Conservation (phyloP, 1,140 invertebrate species). For the Rhopalosiphum padi region DNA sequence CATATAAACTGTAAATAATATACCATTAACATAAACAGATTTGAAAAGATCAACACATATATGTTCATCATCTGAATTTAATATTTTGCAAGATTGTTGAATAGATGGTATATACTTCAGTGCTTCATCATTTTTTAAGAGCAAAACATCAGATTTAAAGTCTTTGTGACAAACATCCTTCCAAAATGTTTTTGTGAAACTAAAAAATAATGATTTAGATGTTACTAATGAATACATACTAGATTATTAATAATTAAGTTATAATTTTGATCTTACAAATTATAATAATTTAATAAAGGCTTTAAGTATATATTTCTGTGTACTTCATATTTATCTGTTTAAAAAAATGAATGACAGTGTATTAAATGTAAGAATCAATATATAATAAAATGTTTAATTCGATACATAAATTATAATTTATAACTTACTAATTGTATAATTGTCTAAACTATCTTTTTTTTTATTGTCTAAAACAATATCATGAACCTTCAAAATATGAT, state of each 20-base stretch:
- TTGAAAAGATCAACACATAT: constrained; percentile 42
- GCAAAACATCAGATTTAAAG: background rate
- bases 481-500: constrained; percentile 17
- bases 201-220: background rate
- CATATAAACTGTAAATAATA: background rate
- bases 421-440: constrained; percentile 17
- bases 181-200: constrained; percentile 36
- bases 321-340: constrained; percentile 22
- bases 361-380: background rate
- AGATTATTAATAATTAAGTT: background rate
- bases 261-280: constrained; percentile 49
- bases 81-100: constrained; percentile 42
- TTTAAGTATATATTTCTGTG: background rate
- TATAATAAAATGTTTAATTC: background rate
- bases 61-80: background rate
- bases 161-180: background rate
- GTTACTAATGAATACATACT: background rate
- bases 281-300: constrained; percentile 44
- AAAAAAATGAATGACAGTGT: background rate
- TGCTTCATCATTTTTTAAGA: constrained; percentile 25
- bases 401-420: background rate
- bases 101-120: constrained; percentile 27
- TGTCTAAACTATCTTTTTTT: background rate
- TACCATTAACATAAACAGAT: constrained; percentile 38
- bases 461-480: constrained; percentile 19